phyloP scores from a whole-genome alignment of 2,113 vertebrate genomes.

The Aptenodytes forsteri region DNA sequence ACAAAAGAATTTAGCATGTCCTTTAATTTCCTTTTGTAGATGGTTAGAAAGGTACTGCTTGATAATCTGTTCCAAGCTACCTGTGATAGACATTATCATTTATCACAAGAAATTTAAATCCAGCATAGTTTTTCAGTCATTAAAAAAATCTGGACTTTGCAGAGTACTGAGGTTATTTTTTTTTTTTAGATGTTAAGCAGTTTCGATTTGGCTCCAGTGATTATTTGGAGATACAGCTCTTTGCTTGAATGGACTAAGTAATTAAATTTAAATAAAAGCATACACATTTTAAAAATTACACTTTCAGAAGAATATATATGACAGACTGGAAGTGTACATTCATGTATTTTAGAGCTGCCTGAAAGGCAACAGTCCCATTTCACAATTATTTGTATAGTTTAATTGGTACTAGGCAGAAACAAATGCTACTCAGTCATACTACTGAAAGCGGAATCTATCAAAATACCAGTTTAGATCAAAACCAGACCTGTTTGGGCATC shows the following conservation, averaged over 20 bases:
- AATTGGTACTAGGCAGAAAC: not conserved
- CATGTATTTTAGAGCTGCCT: not conserved
- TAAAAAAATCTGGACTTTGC: not conserved
- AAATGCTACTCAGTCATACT: not conserved
- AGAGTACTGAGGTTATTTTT: not conserved
- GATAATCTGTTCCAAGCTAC: not conserved
- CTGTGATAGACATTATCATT: not conserved
- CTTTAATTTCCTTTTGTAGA: not conserved
- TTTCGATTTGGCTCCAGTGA: not conserved
- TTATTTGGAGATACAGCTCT: not conserved
- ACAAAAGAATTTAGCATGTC: not conserved
- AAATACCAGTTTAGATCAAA: not conserved
- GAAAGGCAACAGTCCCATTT: not conserved
- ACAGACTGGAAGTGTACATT: not conserved
- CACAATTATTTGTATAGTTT: not conserved
- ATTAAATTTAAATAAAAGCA: not conserved
- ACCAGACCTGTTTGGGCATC: not conserved
- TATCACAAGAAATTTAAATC: not conserved
- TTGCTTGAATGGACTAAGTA: not conserved
- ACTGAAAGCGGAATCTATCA: not conserved
- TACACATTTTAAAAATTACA: not conserved
- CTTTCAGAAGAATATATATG: not conserved
- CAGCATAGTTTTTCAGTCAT: not conserved
- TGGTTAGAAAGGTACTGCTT: not conserved
- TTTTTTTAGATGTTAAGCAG: not conserved